phyloP scores from a whole-genome alignment of 2,113 vertebrate species.

The Coryphaenoides rupestris region DNA sequence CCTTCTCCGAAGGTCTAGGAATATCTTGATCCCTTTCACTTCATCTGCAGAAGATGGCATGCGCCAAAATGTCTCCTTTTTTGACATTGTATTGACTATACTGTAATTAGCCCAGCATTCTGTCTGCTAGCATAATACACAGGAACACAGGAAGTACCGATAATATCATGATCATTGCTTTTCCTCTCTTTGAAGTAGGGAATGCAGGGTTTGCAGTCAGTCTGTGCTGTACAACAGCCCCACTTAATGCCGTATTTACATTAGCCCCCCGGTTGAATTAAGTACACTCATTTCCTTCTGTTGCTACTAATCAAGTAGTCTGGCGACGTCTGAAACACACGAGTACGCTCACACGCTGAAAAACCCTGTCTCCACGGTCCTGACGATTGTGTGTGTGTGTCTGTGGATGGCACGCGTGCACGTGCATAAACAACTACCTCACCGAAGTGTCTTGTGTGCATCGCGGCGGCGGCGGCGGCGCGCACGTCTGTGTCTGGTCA shows the following conservation, averaged over 20 bases:
- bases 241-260: conserved; percentile 31
- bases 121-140: not conserved
- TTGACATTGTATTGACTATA: not conserved
- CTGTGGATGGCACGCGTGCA: too few relatives aligned
- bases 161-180: conserved; percentile 34
- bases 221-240: conserved; percentile 28
- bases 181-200: conserved; percentile 41
- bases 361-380: not conserved
- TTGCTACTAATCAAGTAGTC: conserved; percentile 40
- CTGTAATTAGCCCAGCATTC: not conserved
- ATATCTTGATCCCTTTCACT: too few relatives aligned
- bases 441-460: too few relatives aligned
- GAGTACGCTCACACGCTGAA: conserved; percentile 19
- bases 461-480: too few relatives aligned
- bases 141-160: conserved; percentile 2
- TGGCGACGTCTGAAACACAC: conserved; percentile 24
- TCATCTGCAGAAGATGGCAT: not conserved
- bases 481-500: conserved; percentile 1
- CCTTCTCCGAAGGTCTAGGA: too few relatives aligned
- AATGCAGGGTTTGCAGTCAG: conserved; percentile 17
- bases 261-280: conserved; percentile 47
- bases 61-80: not conserved
- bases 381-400: not conserved
- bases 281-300: conserved; percentile 40
- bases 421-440: too few relatives aligned